Conservation (phyloP, 2,888 invertebrate genomes). For the Sinodicranocentrus sp. region DNA sequence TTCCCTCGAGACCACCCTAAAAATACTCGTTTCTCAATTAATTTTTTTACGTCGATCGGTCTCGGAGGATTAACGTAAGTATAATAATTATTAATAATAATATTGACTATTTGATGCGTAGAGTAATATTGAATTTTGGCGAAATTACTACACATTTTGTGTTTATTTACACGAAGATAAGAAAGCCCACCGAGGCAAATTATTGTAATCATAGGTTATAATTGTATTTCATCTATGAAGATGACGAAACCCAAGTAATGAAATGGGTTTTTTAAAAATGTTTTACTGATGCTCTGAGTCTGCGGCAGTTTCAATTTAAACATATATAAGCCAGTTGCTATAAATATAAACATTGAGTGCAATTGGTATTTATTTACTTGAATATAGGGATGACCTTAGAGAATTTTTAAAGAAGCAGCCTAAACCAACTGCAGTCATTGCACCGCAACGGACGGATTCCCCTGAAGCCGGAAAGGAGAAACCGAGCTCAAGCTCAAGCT, state of each 20-base stretch:
- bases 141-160: too few species aligned
- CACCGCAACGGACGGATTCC: constrained; percentile 75
- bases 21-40: constrained; percentile 96
- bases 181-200: neutral
- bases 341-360: neutral
- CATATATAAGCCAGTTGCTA: too few species aligned
- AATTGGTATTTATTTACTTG: constrained; percentile 54
- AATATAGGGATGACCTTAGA: constrained; percentile 86
- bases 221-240: too few species aligned
- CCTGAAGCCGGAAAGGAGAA: constrained; percentile 29
- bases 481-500: constrained; percentile 72
- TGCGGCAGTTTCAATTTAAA: too few species aligned
- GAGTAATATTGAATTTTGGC: too few species aligned
- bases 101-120: too few species aligned
- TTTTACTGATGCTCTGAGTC: too few species aligned
- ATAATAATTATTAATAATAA: neutral
- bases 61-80: constrained; percentile 94
- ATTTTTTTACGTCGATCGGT: constrained; percentile 98
- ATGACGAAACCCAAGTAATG: too few species aligned
- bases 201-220: constrained; percentile 8
- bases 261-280: too few species aligned
- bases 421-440: constrained; percentile 80
- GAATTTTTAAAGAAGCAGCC: constrained; percentile 91
- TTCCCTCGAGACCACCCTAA: constrained; percentile 97
- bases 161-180: neutral